Percentiles rank a stretch among this genome's conserved stretches.
phyloP scores from a whole-genome alignment of 1,140 invertebrate genomes.

The Proctacanthus coquilletti region DNA sequence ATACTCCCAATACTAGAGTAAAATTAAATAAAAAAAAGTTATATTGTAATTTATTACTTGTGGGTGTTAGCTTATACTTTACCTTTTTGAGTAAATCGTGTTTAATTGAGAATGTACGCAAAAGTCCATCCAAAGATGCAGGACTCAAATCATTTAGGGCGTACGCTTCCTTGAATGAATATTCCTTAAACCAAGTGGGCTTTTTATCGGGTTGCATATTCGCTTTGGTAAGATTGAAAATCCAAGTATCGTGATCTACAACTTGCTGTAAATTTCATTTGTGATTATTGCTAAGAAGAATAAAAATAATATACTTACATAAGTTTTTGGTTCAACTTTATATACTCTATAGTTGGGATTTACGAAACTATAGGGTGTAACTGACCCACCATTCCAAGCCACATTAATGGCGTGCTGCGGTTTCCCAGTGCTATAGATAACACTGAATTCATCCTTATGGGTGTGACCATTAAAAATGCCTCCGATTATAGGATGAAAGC shows the following conservation, averaged over 20 bases:
- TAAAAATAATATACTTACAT: constrained; percentile 34
- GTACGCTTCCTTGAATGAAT: constrained; percentile 51
- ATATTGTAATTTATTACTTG: background rate
- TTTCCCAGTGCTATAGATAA: constrained; percentile 42
- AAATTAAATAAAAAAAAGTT: background rate
- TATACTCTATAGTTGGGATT: constrained; percentile 75
- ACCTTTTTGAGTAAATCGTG: constrained; percentile 19
- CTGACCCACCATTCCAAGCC: constrained; percentile 61
- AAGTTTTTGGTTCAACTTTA: constrained; percentile 41
- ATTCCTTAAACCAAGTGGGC: constrained; percentile 45
- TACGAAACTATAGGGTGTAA: constrained; percentile 45
- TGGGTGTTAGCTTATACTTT: background rate
- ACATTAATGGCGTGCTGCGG: constrained; percentile 40
- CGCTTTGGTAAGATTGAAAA: constrained; percentile 59
- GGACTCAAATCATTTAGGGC: constrained; percentile 33
- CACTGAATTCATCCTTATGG: constrained; percentile 56
- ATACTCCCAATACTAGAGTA: constrained; percentile 31
- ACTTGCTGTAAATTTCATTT: constrained; percentile 12
- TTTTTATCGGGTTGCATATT: constrained; percentile 37
- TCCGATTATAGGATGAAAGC: constrained; percentile 49
- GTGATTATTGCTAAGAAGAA: too few relatives aligned
- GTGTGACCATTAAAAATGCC: constrained; percentile 72
- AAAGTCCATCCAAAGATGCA: constrained; percentile 31
- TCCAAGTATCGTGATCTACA: constrained; percentile 54
- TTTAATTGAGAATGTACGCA: constrained; percentile 31